phyloP scores from a whole-genome alignment of 2,888 invertebrate species.

The Prosapia bicincta region DNA sequence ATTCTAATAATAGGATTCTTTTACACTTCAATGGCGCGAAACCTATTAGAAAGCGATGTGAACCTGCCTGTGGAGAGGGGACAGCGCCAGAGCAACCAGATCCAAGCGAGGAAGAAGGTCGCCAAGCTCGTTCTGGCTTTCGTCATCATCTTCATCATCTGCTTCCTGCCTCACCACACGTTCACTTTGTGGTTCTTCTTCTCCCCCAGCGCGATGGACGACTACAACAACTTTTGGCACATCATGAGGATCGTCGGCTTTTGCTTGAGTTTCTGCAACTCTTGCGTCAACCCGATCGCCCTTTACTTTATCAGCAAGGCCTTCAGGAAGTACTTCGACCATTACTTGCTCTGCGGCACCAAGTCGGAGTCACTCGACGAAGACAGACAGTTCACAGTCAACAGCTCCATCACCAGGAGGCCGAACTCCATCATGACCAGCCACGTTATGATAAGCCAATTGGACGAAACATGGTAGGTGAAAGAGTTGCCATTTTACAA shows the following conservation, averaged over 20 bases:
- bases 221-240: conserved; percentile 74
- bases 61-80: conserved; percentile 80
- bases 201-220: conserved; percentile 58
- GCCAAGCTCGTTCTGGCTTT: conserved; percentile 89
- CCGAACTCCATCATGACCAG: no score
- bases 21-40: conserved; percentile 85
- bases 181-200: conserved; percentile 83
- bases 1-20: conserved; percentile 80
- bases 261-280: conserved; percentile 84
- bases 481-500: no score
- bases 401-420: no score
- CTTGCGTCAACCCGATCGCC: conserved; percentile 86
- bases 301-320: conserved; percentile 84
- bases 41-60: conserved; percentile 74
- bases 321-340: conserved; percentile 70
- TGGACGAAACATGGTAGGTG: no score
- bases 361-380: no score
- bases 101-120: conserved; percentile 48
- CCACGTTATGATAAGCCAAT: no score
- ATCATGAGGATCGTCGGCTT: conserved; percentile 75
- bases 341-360: conserved; percentile 63
- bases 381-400: no score
- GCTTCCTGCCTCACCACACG: conserved; percentile 80
- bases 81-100: conserved; percentile 55
- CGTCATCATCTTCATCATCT: conserved; percentile 82